These are phyloP conservation scores for Chloroceryle aenea DNA, from an alignment of 2,113 vertebrate species.

Conservation along the genomic window DNA sequence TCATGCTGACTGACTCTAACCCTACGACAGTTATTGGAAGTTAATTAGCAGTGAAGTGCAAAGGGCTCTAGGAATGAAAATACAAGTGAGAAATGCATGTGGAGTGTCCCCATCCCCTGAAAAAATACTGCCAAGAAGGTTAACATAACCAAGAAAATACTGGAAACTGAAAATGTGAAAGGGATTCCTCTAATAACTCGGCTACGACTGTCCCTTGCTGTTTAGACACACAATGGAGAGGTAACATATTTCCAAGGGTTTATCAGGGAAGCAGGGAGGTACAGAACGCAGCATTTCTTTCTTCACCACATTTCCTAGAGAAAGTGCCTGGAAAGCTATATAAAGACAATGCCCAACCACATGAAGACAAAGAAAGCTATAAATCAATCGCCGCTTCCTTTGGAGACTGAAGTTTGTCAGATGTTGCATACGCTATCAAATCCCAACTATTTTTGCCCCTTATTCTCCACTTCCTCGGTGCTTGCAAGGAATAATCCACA, in stretches of 20 bases:
- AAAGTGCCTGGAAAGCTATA: neutral
- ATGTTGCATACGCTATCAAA: neutral
- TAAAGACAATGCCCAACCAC: neutral
- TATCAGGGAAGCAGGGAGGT: neutral
- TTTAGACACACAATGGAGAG: neutral
- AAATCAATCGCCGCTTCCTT: neutral
- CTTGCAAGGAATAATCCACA: neutral
- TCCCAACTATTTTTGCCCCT: slow-evolving; percentile 59
- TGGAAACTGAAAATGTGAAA: neutral
- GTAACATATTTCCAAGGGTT: neutral
- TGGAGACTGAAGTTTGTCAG: slow-evolving; percentile 21
- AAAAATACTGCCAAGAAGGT: slow-evolving; percentile 18
- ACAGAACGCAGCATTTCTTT: neutral
- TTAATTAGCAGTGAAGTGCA: slow-evolving; percentile 65
- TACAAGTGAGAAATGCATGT: slow-evolving; percentile 5
- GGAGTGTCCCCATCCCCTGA: slow-evolving; percentile 3
- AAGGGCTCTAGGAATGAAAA: slow-evolving; percentile 67
- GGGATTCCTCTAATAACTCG: neutral
- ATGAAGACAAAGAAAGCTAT: slow-evolving; percentile 1
- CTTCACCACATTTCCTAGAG: neutral
- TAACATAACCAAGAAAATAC: neutral
- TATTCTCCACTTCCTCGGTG: slow-evolving; percentile 23
- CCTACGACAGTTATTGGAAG: slow-evolving; percentile 55
- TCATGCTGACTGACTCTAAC: slow-evolving; percentile 64
- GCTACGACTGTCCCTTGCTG: neutral